Evolutionary conservation across 2,113 vertebrate genomes (phyloP), one percentile per base, ranked within the genome.

Genomic region (Fulica atra): DNA sequence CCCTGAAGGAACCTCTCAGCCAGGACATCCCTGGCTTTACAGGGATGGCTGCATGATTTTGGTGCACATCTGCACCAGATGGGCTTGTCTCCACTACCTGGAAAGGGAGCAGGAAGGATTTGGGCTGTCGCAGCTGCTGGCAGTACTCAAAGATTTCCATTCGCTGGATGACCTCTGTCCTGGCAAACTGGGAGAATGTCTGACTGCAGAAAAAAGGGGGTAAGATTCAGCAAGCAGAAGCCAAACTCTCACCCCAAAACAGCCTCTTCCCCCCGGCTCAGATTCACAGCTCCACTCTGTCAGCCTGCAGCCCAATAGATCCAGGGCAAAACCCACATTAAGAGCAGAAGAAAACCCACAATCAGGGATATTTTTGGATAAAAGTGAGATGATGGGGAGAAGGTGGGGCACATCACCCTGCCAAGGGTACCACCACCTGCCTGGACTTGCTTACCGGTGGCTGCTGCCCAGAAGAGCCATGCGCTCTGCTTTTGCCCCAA

Each of bases 81-180:
- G 16, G 16, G 12, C 23, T 10, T 54, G 6, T 4, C 35, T 86
- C 25, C 2, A 2, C 70, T 98, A 99, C 99, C 99, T 99, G 99
- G 95, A 99, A 99, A 26, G 98, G 97, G 19, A 98, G 97, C 54
- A 99, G 95, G 93, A 97, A 98, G 89, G 97, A 97, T 44, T 64
- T 29, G 13, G 98, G 97, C 50, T 92, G 97, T 36, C 95, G 97
- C 31, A 99, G 98, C 83, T 96, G 98, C 96, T 98, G 99, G 89
- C 98, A 98, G 86, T 99, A 99, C 91, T 99, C 99, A 1, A 98
- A 98, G 95, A 99, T 89, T 92, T 99, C 99, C 8, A 97, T 99
- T 96, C 98, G 96, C 93, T 98, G 99, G 96, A 99, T 99, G 54
- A 96, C 97, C 61, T 98, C 95, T 1, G 97, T 98, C 38, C 96